phyloP scores from a whole-genome alignment of 1,140 invertebrate species.

The Dendrolimus punctatus region DNA sequence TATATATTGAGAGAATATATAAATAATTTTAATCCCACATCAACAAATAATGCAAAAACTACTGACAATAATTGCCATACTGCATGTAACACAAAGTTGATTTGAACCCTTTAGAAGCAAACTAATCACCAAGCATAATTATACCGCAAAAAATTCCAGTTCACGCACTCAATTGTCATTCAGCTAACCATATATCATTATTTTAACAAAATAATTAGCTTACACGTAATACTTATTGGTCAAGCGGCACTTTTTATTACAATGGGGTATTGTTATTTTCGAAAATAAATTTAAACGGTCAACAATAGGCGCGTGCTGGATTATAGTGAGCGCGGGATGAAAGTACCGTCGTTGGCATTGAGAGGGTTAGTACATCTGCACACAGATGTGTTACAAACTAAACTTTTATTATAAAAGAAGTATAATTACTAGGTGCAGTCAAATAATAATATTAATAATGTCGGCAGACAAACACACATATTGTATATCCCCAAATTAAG shows the following conservation, averaged over 20 bases:
- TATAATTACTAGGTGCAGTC: too few relatives aligned
- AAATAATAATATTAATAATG: too few relatives aligned
- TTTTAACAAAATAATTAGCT: slow-evolving; percentile 53
- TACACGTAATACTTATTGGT: slow-evolving; percentile 36
- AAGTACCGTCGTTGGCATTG: slow-evolving; percentile 16
- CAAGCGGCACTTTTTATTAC: slow-evolving; percentile 30
- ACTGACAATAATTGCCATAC: too few relatives aligned
- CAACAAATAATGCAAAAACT: too few relatives aligned
- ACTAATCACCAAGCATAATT: slow-evolving; percentile 24
- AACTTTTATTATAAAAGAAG: too few relatives aligned
- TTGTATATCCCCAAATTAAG: too few relatives aligned
- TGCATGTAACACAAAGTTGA: too few relatives aligned
- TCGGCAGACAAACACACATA: too few relatives aligned
- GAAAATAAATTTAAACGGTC: slow-evolving; percentile 30
- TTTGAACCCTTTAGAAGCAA: slow-evolving; percentile 1
- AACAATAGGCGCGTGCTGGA: slow-evolving; percentile 45
- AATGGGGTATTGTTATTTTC: slow-evolving; percentile 37
- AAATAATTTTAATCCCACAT: too few relatives aligned
- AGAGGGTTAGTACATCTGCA: slow-evolving; percentile 41
- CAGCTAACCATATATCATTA: slow-evolving; percentile 30
- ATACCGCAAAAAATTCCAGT: slow-evolving; percentile 16
- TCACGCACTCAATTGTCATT: slow-evolving; percentile 14
- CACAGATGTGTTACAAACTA: not conserved
- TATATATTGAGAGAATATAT: slow-evolving; percentile 6
- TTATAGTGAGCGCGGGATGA: slow-evolving; percentile 35